Evolutionary conservation across 1,140 invertebrate genomes (phyloP), one percentile per base, ranked within the genome.

Genomic region (Augochlora pura): DNA sequence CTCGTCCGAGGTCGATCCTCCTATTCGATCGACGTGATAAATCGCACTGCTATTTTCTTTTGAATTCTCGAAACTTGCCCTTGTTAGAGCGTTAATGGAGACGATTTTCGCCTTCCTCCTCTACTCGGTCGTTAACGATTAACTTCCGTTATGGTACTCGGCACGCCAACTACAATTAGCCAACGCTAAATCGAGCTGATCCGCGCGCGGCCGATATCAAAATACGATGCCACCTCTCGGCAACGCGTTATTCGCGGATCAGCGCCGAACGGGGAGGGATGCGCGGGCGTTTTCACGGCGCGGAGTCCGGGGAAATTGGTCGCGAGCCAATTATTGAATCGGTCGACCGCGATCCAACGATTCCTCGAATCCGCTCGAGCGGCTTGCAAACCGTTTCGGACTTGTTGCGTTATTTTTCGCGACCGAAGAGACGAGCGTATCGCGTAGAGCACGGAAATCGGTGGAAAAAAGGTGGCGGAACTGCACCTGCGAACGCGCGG

Each of bases 241-340:
- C 42, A 16, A 25, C 65, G 60, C 60, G 38, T 16, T 63, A 38
- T 38, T 63, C 68, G 54, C n/a, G 54, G 46, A 39, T 21, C n/a
- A 9, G 54, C 18, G 32, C 14, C 1, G 32, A 32, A 70, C 21
- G 14, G 3, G 27, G 23, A 18, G 8, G 32, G 23, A 59, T 12
- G 49, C 25, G 60, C 25, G 23, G 38, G 18, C 39, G 39, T 42
- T 14, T n/a, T 25, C n/a, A 7, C 27, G 59, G 49, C 10, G 25
- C 10, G 25, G 76, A 80, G 63, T 74, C 76, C 84, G 86, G 90
- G 90, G 86, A 90, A 90, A 91, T 90, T 85, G 77, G 82, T 83
- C 80, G 46, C 80, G 77, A 81, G 81, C 77, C 75, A 75, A 67
- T 86, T 78, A 63, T 32, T 80, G 71, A 84, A 82, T 87, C 78